phyloP scores from a whole-genome alignment of 2,797 vertebrate species.

The Platalea minor region DNA sequence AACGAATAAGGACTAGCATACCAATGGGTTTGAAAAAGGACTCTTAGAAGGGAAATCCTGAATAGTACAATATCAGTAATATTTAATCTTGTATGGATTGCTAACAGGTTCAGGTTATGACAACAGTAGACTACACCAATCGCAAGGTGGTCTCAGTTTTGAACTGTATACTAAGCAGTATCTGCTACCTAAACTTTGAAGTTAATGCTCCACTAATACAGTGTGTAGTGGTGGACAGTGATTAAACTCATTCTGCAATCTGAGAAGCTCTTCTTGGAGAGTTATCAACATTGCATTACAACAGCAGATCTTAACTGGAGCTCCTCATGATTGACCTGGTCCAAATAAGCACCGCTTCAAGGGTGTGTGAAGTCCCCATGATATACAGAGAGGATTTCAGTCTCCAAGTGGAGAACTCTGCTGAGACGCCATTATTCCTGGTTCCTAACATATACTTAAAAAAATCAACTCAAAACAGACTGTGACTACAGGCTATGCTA shows the following conservation, averaged over 20 bases:
- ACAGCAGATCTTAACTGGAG: background rate
- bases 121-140: background rate
- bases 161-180: background rate
- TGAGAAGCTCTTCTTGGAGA: background rate
- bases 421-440: background rate
- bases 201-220: background rate
- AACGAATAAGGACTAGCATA: background rate
- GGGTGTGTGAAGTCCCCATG: background rate
- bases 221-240: background rate
- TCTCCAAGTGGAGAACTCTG: background rate
- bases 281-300: background rate
- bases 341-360: background rate
- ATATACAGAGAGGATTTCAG: background rate
- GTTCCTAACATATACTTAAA: background rate
- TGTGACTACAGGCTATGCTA: background rate
- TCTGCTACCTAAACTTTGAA: background rate
- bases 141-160: background rate
- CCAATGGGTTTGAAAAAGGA: background rate
- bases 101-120: background rate
- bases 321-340: background rate
- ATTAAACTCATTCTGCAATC: background rate
- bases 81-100: background rate
- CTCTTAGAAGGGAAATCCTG: background rate
- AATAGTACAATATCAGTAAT: background rate
- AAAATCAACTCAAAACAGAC: background rate